Base-by-base conservation (phyloP, 53 echinoderm and acorn worm genomes). In the Actinopyga echinites region DNA sequence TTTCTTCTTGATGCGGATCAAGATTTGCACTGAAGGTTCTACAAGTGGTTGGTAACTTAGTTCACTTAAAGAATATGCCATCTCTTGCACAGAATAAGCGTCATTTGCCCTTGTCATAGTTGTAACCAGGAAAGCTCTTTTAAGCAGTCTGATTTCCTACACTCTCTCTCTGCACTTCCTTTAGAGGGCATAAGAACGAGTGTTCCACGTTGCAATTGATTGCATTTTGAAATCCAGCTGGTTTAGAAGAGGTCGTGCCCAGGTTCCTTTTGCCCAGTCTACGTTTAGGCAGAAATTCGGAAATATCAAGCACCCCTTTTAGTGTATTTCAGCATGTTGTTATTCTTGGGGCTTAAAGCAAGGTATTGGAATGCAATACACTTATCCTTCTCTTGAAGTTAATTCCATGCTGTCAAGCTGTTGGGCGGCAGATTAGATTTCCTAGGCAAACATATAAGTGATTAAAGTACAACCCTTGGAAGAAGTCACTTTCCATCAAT, bases 101-200 rank as follows among this genome's bases (percentile, higher is more conserved):
- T n/a, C n/a, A 25, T 71, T 2, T 44, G 71, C 40, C 71, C 71
- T 71, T 71, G 40, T 71, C 40, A 71, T 23, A 28, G 42, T 71
- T 71, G 71, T 71, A 71, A 37, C 71, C 38, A 22, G 71, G 71
- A 71, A 71, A 71, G 71, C 71, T 40, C 23, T 42, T 44, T 71
- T 71, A 49, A 71, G 40, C 71, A 9, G 40, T 21, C 40, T 71
- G 71, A 71, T 71, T 71, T 71, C 71, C 71, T 71, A n/a, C n/a
- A n/a, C n/a, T 30, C 38, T 44, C 44, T 42, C 22, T n/a, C 71
- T 26, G 5, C 42, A 71, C 71, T 71, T 71, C 71, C 71, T 71
- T 40, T 36, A 71, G 28, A 71, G 43, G 71, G 42, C 43, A 40
- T 71, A 40, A 8, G 44, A 71, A 21, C 19, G 24, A 71, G 44